A percentile compares a stretch with the other conserved stretches of the same genome.
Conservation (phyloP, 2,797 vertebrate genomes). For the Balearica regulorum region DNA sequence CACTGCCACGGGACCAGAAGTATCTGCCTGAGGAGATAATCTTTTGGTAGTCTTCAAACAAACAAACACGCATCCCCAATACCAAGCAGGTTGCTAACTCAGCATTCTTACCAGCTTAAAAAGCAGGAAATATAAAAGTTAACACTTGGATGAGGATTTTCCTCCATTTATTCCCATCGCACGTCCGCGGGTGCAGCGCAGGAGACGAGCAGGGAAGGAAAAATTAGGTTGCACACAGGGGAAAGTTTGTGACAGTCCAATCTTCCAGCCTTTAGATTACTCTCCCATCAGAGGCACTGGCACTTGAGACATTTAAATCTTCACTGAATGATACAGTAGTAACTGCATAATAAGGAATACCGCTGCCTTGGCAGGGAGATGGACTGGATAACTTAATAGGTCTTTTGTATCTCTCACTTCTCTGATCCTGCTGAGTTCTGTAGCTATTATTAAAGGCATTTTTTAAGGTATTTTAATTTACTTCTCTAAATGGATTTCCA, state of each 20-base stretch:
- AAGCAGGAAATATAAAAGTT: neutral
- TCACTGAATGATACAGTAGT: neutral
- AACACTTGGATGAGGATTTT: neutral
- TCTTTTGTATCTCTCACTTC: constrained; percentile 30
- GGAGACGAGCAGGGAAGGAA: neutral
- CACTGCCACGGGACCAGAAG: neutral
- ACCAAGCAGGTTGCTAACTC: neutral
- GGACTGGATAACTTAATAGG: constrained; percentile 34
- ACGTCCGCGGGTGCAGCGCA: accelerated
- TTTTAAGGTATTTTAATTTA: constrained; percentile 68
- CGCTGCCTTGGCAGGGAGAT: constrained; percentile 9
- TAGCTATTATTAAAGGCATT: constrained; percentile 57
- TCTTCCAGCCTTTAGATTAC: neutral
- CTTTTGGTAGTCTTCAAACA: neutral
- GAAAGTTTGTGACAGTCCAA: neutral
- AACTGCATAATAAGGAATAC: neutral
- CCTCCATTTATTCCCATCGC: neutral
- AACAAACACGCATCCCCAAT: accelerated
- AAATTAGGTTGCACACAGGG: neutral
- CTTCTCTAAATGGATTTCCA: constrained; percentile 56
- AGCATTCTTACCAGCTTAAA: neutral
- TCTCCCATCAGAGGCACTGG: neutral
- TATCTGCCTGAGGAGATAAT: accelerated
- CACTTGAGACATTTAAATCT: neutral
- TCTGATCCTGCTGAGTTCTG: neutral